phyloP scores from a whole-genome alignment of 2,113 vertebrate species.

The Dasypus novemcinctus region DNA sequence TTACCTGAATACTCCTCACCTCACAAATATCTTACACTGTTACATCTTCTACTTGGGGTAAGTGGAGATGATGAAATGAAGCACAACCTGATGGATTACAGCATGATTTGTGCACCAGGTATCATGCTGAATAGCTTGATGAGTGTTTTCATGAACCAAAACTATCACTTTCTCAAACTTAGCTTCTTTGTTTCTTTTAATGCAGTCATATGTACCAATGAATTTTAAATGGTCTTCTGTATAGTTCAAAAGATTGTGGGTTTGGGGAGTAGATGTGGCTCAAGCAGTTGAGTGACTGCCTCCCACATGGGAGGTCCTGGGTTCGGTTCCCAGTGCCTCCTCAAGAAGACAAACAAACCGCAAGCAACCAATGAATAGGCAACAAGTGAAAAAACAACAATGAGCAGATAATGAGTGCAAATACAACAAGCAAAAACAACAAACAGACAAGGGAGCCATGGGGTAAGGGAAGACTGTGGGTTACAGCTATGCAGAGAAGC shows the following conservation, averaged over 20 bases:
- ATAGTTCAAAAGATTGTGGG: background rate
- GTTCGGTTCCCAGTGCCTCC: too few relatives aligned
- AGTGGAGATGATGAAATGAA: background rate
- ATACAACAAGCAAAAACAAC: too few relatives aligned
- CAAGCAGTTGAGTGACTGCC: too few relatives aligned
- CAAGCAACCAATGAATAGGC: too few relatives aligned
- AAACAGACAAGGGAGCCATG: too few relatives aligned
- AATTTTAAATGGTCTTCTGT: background rate
- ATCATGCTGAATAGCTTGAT: background rate
- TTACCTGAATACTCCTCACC: background rate
- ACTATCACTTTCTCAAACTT: background rate
- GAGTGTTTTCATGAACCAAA: conserved; percentile 10
- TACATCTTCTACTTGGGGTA: background rate
- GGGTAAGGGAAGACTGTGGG: background rate
- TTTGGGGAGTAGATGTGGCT: background rate
- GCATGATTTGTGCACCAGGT: background rate
- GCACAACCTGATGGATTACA: background rate
- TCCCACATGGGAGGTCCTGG: too few relatives aligned
- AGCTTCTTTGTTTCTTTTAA: background rate
- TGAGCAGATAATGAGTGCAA: too few relatives aligned
- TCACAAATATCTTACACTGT: background rate
- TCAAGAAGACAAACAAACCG: too few relatives aligned
- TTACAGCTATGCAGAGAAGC: background rate
- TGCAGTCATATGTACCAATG: background rate
- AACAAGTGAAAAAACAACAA: too few relatives aligned